These are phyloP conservation scores for Ciconia maguari DNA, from an alignment of 2,113 vertebrate genomes.

Conservation along the genomic window DNA sequence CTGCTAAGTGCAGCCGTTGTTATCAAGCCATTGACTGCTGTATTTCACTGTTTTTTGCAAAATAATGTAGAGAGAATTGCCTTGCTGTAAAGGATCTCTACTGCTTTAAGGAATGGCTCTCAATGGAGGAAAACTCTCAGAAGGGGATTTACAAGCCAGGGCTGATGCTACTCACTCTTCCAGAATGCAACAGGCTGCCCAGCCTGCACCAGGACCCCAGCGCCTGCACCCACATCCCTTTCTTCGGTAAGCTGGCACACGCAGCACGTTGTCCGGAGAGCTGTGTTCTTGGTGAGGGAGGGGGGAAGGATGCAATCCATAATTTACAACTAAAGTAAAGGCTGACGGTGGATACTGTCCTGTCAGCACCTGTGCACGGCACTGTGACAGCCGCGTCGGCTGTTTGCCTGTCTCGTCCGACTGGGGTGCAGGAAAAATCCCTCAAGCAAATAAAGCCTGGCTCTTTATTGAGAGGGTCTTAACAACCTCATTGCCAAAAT, in stretches of 20 bases:
- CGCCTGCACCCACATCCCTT: conserved; percentile 83
- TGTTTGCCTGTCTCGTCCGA: rapidly evolving
- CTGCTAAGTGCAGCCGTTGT: background rate
- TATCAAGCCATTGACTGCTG: conserved; percentile 18
- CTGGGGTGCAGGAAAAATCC: background rate
- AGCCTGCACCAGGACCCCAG: conserved; percentile 80
- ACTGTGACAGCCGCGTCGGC: background rate
- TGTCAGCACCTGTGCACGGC: background rate
- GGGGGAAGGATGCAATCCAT: rapidly evolving
- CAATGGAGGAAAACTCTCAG: conserved; percentile 78
- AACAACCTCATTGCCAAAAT: background rate
- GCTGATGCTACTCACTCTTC: conserved; percentile 73
- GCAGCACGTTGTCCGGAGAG: rapidly evolving
- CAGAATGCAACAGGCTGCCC: conserved; percentile 86
- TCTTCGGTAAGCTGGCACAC: conserved; percentile 80
- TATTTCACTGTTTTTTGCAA: conserved; percentile 63
- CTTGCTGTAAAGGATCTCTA: conserved; percentile 93
- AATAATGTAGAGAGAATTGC: conserved; percentile 88
- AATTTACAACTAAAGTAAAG: background rate
- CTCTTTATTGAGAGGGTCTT: background rate
- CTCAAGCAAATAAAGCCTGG: background rate
- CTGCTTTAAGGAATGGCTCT: conserved; percentile 90
- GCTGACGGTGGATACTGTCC: rapidly evolving
- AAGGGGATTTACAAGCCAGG: conserved; percentile 73
- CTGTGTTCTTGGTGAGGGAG: background rate